These are phyloP conservation scores for Olivierus martensii DNA, from an alignment of 1,140 invertebrate species.

Conservation along the genomic window DNA sequence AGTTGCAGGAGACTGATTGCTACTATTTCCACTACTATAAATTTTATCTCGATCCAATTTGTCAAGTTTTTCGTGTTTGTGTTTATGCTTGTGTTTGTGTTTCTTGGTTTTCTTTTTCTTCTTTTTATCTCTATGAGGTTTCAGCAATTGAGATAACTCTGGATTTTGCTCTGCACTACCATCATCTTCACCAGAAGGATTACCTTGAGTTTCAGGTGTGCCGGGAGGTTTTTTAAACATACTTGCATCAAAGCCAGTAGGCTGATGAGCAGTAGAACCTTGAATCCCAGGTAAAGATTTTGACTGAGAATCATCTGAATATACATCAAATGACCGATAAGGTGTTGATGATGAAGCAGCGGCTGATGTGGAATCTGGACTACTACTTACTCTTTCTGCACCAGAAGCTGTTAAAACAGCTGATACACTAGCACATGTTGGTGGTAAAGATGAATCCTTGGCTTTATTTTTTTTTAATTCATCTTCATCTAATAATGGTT, in stretches of 20 bases:
- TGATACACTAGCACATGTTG: too few species aligned
- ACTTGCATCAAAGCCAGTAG: constrained; percentile 18
- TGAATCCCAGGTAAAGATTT: background rate
- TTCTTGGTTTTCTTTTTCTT: constrained; percentile 35
- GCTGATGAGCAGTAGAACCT: constrained; percentile 1
- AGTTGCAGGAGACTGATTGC: constrained; percentile 13
- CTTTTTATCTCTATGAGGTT: constrained; percentile 40
- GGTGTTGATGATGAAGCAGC: constrained; percentile 6
- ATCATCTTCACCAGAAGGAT: background rate
- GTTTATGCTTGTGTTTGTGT: constrained; percentile 31
- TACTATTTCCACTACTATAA: constrained; percentile 18
- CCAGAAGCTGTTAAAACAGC: too few species aligned
- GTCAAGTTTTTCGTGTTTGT: constrained; percentile 22
- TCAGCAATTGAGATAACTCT: background rate
- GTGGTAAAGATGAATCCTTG: too few species aligned
- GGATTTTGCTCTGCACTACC: background rate
- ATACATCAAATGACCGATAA: constrained; percentile 9
- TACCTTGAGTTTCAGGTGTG: constrained; percentile 19
- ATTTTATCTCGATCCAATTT: constrained; percentile 11
- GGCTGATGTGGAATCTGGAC: constrained; percentile 9
- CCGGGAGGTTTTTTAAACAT: constrained; percentile 15
- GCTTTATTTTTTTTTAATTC: too few species aligned
- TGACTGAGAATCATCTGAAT: constrained; percentile 14
- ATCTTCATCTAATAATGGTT: too few species aligned
- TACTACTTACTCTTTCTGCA: constrained; percentile 1